phyloP scores from a whole-genome alignment of 2,797 vertebrate species.

The Menidia menidia region DNA sequence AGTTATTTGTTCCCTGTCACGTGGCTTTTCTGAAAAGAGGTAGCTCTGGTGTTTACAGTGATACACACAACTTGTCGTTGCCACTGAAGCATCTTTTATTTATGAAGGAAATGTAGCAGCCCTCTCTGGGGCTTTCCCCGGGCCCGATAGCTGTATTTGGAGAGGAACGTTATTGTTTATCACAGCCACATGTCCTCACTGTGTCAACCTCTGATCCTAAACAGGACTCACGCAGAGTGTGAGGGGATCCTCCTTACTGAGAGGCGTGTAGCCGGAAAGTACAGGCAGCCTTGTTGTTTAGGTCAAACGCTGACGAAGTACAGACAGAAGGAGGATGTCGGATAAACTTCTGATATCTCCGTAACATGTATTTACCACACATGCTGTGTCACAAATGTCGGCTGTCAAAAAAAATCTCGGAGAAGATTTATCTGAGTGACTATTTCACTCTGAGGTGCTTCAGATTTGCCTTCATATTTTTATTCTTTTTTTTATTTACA shows the following conservation, averaged over 20 bases:
- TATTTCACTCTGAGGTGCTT: neutral
- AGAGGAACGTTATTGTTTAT: slow-evolving; percentile 70
- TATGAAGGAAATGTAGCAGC: slow-evolving; percentile 15
- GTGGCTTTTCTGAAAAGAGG: neutral
- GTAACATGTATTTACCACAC: neutral
- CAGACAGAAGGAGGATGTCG: slow-evolving; percentile 16
- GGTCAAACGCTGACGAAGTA: slow-evolving; percentile 25
- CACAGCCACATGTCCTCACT: slow-evolving; percentile 11
- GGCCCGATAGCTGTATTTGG: slow-evolving; percentile 64
- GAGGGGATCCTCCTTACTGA: slow-evolving; percentile 4
- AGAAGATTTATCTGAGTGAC: neutral
- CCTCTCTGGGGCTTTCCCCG: slow-evolving; percentile 5
- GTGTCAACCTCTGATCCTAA: slow-evolving; percentile 54
- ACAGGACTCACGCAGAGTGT: slow-evolving; percentile 41
- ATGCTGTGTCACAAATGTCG: neutral
- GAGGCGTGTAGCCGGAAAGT: slow-evolving; percentile 54
- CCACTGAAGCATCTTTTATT: slow-evolving; percentile 19
- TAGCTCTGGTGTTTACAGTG: neutral
- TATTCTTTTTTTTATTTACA: neutral
- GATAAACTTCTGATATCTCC: neutral
- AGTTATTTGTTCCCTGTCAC: neutral
- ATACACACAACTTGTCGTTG: neutral
- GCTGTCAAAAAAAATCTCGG: slow-evolving; percentile 2
- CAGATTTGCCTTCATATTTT: neutral
- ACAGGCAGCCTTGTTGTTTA: slow-evolving; percentile 33